phyloP scores from a whole-genome alignment of 2,888 invertebrate genomes.

The Acanthoscelides obtectus region DNA sequence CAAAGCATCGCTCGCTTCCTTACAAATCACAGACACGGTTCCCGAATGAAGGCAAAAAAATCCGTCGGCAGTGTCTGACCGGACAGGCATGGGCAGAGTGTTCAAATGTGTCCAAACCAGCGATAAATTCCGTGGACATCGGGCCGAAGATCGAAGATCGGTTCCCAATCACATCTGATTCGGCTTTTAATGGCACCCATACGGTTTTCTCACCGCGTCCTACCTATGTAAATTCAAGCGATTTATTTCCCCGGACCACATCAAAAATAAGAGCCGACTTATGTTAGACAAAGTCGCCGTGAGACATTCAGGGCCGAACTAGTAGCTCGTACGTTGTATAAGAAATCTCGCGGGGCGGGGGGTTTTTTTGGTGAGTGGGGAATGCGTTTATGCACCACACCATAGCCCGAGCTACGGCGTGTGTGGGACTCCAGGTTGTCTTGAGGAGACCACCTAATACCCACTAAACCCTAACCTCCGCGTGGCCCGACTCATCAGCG shows the following conservation, averaged over 20 bases:
- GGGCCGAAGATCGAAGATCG: background rate
- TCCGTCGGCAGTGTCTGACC: no score
- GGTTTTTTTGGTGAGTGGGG: no score
- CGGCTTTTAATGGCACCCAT: slow-evolving; percentile 1
- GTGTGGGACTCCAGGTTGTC: no score
- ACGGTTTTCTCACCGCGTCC: slow-evolving; percentile 16
- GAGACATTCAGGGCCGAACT: background rate
- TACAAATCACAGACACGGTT: background rate
- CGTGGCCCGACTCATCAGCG: no score
- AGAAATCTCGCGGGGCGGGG: no score
- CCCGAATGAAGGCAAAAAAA: background rate
- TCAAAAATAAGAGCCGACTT: slow-evolving; percentile 33
- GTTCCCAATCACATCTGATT: background rate
- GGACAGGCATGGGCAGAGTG: background rate
- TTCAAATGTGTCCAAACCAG: background rate
- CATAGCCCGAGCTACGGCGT: no score
- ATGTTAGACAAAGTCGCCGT: slow-evolving; percentile 28
- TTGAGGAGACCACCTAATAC: no score
- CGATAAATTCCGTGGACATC: background rate
- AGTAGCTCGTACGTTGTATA: no score
- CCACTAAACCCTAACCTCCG: no score
- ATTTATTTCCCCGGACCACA: slow-evolving; percentile 26
- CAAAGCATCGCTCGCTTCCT: background rate
- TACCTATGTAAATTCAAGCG: slow-evolving; percentile 15
- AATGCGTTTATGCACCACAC: no score